Conservation (phyloP, 1,140 invertebrate species). For the Achroia grisella region DNA sequence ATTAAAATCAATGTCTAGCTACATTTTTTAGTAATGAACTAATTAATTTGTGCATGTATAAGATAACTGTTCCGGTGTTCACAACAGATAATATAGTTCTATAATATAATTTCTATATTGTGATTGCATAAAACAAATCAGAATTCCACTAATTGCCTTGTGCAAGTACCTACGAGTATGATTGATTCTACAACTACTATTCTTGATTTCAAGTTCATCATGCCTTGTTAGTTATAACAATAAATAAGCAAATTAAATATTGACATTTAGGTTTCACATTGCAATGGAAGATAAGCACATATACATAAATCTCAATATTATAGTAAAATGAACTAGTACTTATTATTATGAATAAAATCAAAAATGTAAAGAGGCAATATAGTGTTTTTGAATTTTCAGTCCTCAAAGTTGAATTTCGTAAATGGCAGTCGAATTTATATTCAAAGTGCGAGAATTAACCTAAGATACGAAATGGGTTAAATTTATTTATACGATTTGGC, state of each 20-base stretch:
- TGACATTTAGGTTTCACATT: no score
- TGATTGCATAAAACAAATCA: conserved; percentile 5
- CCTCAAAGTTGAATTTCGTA: conserved; percentile 12
- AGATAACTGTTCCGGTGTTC: neutral
- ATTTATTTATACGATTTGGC: conserved; percentile 45
- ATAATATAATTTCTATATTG: neutral
- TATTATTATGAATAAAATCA: conserved; percentile 2
- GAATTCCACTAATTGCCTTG: conserved; percentile 50
- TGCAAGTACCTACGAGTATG: no score
- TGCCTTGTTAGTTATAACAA: no score
- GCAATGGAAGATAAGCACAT: no score
- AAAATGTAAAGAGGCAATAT: no score
- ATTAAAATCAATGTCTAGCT: conserved; percentile 3
- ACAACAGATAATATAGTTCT: no score
- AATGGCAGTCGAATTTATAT: conserved; percentile 22
- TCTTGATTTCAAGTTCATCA: no score
- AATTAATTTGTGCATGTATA: conserved; percentile 1
- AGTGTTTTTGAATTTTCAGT: conserved; percentile 7
- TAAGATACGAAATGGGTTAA: conserved; percentile 66
- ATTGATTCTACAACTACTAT: no score
- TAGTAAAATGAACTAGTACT: no score
- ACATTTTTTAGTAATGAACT: neutral
- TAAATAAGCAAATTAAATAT: no score
- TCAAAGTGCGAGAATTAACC: conserved; percentile 30
- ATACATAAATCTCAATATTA: no score